Conservation (phyloP, 2,797 vertebrate genomes). For the Pseudotriccus pelzelni region DNA sequence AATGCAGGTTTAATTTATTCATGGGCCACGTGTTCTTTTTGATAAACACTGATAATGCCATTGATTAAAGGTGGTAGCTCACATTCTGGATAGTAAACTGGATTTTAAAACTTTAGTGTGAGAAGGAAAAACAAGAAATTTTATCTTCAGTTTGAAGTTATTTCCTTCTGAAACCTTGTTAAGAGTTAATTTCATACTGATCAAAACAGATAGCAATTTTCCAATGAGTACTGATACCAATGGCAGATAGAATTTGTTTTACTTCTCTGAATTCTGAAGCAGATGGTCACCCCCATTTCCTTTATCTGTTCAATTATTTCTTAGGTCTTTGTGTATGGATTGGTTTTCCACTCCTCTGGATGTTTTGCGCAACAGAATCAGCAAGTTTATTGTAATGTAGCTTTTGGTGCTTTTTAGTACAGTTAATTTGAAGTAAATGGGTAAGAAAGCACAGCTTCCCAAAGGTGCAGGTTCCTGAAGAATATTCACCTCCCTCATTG, state of each 20-base stretch:
- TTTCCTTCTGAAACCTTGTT: neutral
- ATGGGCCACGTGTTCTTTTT: neutral
- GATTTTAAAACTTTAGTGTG: neutral
- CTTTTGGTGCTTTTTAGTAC: neutral
- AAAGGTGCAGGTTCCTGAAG: neutral
- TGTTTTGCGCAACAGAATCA: neutral
- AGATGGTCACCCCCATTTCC: neutral
- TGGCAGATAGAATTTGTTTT: neutral
- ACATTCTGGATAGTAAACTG: neutral
- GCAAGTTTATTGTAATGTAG: neutral
- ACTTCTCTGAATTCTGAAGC: neutral
- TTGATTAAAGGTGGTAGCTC: neutral
- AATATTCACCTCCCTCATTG: neutral
- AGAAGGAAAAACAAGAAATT: neutral
- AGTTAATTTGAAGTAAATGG: neutral
- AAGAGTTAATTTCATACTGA: neutral
- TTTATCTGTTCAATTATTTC: neutral
- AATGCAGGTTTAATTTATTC: neutral
- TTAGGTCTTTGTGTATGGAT: neutral
- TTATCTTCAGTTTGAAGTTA: neutral
- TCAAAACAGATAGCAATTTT: neutral
- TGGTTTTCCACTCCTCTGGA: neutral
- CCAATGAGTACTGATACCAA: neutral
- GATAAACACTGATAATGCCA: neutral
- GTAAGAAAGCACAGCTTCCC: neutral